Evolutionary conservation across 2,888 invertebrate species (phyloP).

Genomic region (Ganaspis brasiliensis): DNA sequence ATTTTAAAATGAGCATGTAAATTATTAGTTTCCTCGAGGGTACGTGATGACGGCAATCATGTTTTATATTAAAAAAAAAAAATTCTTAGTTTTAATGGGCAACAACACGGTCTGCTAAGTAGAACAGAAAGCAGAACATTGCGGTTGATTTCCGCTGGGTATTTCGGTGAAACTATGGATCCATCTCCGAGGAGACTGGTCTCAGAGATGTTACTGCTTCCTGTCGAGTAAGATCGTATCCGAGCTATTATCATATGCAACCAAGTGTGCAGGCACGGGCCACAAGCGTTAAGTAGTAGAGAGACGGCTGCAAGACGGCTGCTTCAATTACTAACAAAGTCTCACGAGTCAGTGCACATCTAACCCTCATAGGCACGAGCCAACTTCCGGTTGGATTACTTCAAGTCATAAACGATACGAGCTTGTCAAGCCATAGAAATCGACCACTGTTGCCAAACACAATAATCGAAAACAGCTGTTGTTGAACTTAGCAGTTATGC

Average conservation of each 20-base stretch:
- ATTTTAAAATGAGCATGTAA: background rate
- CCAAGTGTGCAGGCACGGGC: slow-evolving; percentile 75
- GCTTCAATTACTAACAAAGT: slow-evolving; percentile 42
- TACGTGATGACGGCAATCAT: slow-evolving; percentile 1
- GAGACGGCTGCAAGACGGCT: slow-evolving; percentile 41
- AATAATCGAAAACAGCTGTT: no score
- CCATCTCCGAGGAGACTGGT: slow-evolving; percentile 36
- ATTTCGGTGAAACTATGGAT: slow-evolving; percentile 37
- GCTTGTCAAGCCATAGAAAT: slow-evolving; percentile 22
- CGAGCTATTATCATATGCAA: slow-evolving; percentile 73
- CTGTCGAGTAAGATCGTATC: slow-evolving; percentile 65
- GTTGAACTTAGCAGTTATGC: no score
- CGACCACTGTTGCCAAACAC: background rate
- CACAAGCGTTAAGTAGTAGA: slow-evolving; percentile 58
- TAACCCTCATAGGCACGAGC: slow-evolving; percentile 31
- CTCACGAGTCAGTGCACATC: slow-evolving; percentile 37
- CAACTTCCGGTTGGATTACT: slow-evolving; percentile 33
- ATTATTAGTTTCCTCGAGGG: slow-evolving; percentile 26
- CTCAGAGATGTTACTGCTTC: slow-evolving; percentile 50
- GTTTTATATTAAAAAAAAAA: background rate
- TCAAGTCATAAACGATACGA: background rate
- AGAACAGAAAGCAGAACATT: slow-evolving; percentile 42
- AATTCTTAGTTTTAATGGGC: slow-evolving; percentile 24
- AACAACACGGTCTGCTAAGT: slow-evolving; percentile 26
- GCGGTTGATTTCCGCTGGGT: slow-evolving; percentile 43